Evolutionary conservation across 2,113 vertebrate genomes (phyloP).

Genomic region (Microcebus ravelobensis): DNA sequence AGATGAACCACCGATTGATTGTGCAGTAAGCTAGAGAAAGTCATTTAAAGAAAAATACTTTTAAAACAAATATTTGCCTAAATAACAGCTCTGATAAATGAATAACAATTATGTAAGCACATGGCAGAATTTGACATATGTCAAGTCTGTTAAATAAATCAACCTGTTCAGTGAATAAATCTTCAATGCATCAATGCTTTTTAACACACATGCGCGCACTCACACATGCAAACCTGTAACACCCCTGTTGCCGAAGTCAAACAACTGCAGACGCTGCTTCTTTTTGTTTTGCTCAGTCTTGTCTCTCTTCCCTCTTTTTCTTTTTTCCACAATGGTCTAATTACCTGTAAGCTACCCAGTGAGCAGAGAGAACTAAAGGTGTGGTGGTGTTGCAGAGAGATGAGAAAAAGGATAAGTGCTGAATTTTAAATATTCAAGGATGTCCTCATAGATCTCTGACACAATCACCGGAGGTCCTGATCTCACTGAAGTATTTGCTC

Average conservation of each 20-base stretch:
- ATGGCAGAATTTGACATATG: slow-evolving; percentile 81
- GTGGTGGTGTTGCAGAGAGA: neutral
- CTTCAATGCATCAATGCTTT: slow-evolving; percentile 81
- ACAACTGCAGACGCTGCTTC: neutral
- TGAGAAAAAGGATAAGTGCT: slow-evolving; percentile 19
- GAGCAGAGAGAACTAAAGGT: slow-evolving; percentile 55
- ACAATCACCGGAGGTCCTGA: slow-evolving; percentile 56
- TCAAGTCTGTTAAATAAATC: slow-evolving; percentile 85
- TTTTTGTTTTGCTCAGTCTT: slow-evolving; percentile 46
- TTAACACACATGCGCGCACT: neutral
- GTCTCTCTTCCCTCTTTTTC: neutral
- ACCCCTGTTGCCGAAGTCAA: slow-evolving; percentile 59
- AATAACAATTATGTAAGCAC: slow-evolving; percentile 85
- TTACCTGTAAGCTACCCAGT: slow-evolving; percentile 46
- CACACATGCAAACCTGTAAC: neutral
- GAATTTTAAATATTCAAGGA: slow-evolving; percentile 75
- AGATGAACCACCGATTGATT: slow-evolving; percentile 55
- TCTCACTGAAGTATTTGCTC: slow-evolving; percentile 78
- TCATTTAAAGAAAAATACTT: slow-evolving; percentile 75
- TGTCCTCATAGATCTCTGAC: slow-evolving; percentile 68
- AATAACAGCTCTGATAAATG: slow-evolving; percentile 83
- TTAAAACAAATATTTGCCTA: slow-evolving; percentile 86
- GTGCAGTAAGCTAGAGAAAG: slow-evolving; percentile 68
- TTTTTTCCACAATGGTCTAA: slow-evolving; percentile 4
- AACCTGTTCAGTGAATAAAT: slow-evolving; percentile 85